These are phyloP conservation scores for Protobothrops mucrosquamatus DNA, from an alignment of 2,113 vertebrate genomes.

Conservation along the genomic window DNA sequence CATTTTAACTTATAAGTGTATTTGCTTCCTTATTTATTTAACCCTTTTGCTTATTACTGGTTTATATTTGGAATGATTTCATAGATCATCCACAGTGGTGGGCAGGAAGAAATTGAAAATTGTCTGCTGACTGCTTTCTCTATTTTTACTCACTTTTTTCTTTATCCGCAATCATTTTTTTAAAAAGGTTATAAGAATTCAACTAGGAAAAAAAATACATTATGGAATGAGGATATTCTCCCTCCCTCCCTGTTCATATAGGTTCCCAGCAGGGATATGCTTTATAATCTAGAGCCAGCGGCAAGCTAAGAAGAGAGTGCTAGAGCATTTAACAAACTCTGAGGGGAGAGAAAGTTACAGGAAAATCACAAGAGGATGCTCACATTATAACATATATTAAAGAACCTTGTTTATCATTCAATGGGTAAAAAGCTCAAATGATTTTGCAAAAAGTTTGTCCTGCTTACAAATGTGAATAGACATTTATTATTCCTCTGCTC, in stretches of 20 bases:
- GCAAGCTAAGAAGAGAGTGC: background rate
- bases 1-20: background rate
- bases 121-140: background rate
- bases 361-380: background rate
- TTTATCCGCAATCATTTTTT: background rate
- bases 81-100: background rate
- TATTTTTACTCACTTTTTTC: background rate
- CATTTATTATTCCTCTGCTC: background rate
- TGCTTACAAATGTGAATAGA: background rate
- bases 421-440: background rate
- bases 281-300: constrained; percentile 5
- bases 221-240: background rate
- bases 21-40: constrained; percentile 1
- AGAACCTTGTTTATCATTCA: constrained; percentile 7
- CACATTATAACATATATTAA: background rate
- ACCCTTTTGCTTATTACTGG: background rate
- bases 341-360: background rate
- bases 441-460: constrained; percentile 13
- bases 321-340: constrained; percentile 18
- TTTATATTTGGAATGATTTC: background rate
- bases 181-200: background rate
- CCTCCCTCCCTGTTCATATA: background rate
- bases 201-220: background rate
- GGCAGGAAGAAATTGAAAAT: background rate
- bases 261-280: background rate